A percentile compares a stretch with the other conserved stretches of the same genome.
Conservation (phyloP, 1,140 invertebrate genomes). For the Araneus ventricosus region DNA sequence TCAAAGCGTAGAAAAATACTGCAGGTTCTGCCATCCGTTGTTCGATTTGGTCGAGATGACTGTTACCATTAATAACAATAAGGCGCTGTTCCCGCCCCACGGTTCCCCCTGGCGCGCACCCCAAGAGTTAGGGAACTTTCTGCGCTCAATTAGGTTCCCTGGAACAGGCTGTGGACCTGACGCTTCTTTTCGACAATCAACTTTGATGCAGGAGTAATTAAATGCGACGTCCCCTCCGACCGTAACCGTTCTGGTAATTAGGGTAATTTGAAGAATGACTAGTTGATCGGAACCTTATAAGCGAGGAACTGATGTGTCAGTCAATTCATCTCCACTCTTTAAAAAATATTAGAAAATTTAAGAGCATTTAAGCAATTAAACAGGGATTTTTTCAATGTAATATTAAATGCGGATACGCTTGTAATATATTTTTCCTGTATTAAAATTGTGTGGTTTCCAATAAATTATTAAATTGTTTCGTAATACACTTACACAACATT, state of each 20-base stretch:
- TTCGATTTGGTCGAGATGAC: not conserved
- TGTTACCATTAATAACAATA: slow-evolving; percentile 39
- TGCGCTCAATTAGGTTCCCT: slow-evolving; percentile 5
- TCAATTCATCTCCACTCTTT: not conserved
- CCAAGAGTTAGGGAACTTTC: not conserved
- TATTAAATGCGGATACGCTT: not conserved
- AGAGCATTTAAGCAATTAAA: not conserved
- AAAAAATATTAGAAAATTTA: not conserved
- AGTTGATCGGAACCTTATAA: not conserved
- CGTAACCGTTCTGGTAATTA: slow-evolving; percentile 17
- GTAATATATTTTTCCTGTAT: not conserved
- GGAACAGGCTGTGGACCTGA: not conserved
- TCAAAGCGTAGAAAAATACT: not conserved
- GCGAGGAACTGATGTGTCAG: not conserved
- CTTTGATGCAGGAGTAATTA: slow-evolving; percentile 30
- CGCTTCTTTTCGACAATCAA: slow-evolving; percentile 34
- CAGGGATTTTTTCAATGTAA: not conserved
- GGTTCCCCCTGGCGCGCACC: not conserved
- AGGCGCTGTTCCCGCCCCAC: not conserved
- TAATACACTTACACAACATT: too few species aligned
- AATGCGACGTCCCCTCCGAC: slow-evolving; percentile 22
- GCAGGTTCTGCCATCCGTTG: not conserved
- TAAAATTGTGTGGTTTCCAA: not conserved
- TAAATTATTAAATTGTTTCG: too few species aligned
- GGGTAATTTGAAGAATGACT: slow-evolving; percentile 38